Percentiles rank a stretch among this genome's conserved stretches.
Conservation (phyloP, 35 echinoderm and acorn worm genomes). For the Heliocidaris tuberculata region DNA sequence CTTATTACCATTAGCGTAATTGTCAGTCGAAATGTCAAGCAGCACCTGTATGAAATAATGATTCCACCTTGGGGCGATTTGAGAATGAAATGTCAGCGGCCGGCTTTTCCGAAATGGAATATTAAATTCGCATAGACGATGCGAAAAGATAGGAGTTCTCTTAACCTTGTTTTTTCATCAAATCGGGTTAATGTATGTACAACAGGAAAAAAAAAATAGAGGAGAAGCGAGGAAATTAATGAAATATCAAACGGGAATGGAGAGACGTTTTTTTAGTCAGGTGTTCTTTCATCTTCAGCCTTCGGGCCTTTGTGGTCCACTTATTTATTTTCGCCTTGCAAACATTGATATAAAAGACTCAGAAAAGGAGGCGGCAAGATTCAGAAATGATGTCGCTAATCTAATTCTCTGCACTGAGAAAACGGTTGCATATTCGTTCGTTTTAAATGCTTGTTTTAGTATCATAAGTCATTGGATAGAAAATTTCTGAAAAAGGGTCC, state of each 20-base stretch:
- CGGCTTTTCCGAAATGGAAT: slow-evolving; percentile 16
- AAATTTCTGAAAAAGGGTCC: too few species aligned
- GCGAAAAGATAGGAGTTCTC: neutral
- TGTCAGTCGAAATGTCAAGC: neutral
- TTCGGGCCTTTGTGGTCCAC: neutral
- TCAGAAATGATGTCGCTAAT: neutral
- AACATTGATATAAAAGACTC: neutral
- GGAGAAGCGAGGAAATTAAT: neutral
- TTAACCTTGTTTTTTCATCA: neutral
- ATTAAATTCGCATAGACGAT: neutral
- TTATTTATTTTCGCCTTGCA: neutral
- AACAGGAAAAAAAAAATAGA: neutral
- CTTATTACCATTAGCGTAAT: neutral
- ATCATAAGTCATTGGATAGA: neutral
- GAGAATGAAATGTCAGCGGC: neutral
- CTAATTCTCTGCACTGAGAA: neutral
- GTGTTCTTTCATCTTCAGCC: neutral
- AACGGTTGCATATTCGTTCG: neutral
- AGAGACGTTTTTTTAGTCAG: neutral
- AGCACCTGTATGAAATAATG: slow-evolving; percentile 17
- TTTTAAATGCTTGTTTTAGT: neutral
- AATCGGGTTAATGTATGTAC: neutral
- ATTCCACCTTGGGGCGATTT: neutral
- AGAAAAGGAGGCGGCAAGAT: neutral
- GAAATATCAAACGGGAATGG: neutral